Conservation (phyloP, 2,888 invertebrate genomes). For the Drosophila anceps region DNA sequence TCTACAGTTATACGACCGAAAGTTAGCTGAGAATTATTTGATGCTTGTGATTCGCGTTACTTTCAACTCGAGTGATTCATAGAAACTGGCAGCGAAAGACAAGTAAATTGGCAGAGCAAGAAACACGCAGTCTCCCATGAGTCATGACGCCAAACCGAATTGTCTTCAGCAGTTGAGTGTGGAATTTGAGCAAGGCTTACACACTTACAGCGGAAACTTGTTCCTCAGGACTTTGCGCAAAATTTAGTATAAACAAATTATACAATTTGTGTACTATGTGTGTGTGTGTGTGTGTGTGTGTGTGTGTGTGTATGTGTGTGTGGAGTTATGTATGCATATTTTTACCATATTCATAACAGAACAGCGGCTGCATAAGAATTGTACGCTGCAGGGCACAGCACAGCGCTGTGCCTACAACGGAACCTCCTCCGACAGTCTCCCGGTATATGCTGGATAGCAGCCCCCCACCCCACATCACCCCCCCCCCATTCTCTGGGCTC, state of each 20-base stretch:
- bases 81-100: background rate
- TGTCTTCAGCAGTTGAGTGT: background rate
- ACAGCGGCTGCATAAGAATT: constrained; percentile 34
- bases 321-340: constrained; percentile 55
- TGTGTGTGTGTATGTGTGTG: constrained; percentile 20
- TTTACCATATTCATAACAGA: constrained; percentile 30
- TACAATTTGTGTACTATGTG: constrained; percentile 27
- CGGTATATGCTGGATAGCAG: constrained; percentile 33
- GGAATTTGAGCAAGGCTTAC: background rate
- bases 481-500: too few species aligned
- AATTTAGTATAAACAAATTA: constrained; percentile 70
- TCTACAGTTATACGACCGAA: constrained; percentile 1
- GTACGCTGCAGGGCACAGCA: constrained; percentile 38
- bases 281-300: constrained; percentile 16
- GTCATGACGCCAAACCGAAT: constrained; percentile 17
- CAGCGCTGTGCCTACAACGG: constrained; percentile 4
- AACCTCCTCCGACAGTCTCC: constrained; percentile 14
- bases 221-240: constrained; percentile 18
- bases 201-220: constrained; percentile 8
- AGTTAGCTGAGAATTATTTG: background rate
- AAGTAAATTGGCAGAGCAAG: constrained; percentile 9
- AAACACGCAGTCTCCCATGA: constrained; percentile 21
- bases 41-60: background rate
- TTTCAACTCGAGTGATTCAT: constrained; percentile 37
- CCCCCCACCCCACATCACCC: too few species aligned